phyloP scores from a whole-genome alignment of 2,888 invertebrate species.

The Drosophila atripex region DNA sequence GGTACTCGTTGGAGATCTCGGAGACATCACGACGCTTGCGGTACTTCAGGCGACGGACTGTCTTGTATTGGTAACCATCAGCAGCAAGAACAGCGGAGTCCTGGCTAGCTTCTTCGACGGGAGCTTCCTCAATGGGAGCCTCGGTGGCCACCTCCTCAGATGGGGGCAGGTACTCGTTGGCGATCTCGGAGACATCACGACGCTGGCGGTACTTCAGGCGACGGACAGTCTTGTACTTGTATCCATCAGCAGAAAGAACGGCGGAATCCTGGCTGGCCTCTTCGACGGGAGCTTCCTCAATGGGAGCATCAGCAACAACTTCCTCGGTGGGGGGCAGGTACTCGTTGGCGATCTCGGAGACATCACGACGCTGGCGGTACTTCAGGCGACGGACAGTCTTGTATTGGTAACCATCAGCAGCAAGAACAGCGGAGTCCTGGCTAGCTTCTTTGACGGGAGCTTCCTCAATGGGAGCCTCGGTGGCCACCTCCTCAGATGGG shows the following conservation, averaged over 20 bases:
- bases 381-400: slow-evolving; percentile 65
- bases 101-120: slow-evolving; percentile 30
- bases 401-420: slow-evolving; percentile 61
- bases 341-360: slow-evolving; percentile 55
- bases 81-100: slow-evolving; percentile 58
- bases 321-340: slow-evolving; percentile 57
- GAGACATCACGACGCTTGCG: slow-evolving; percentile 73
- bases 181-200: slow-evolving; percentile 66
- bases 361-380: slow-evolving; percentile 65
- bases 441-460: not conserved
- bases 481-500: slow-evolving; percentile 31
- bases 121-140: slow-evolving; percentile 40
- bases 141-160: slow-evolving; percentile 50
- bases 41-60: slow-evolving; percentile 67
- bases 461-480: no score
- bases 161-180: slow-evolving; percentile 61
- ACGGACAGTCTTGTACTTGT: slow-evolving; percentile 69
- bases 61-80: slow-evolving; percentile 72
- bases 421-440: slow-evolving; percentile 53
- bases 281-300: slow-evolving; percentile 32
- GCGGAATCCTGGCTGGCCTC: slow-evolving; percentile 49
- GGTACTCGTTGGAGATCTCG: slow-evolving; percentile 60
- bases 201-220: slow-evolving; percentile 61
- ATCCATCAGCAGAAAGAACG: slow-evolving; percentile 51
- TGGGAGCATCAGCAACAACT: not conserved